phyloP scores from a whole-genome alignment of 2,888 invertebrate genomes.

The Conomelus anceps region DNA sequence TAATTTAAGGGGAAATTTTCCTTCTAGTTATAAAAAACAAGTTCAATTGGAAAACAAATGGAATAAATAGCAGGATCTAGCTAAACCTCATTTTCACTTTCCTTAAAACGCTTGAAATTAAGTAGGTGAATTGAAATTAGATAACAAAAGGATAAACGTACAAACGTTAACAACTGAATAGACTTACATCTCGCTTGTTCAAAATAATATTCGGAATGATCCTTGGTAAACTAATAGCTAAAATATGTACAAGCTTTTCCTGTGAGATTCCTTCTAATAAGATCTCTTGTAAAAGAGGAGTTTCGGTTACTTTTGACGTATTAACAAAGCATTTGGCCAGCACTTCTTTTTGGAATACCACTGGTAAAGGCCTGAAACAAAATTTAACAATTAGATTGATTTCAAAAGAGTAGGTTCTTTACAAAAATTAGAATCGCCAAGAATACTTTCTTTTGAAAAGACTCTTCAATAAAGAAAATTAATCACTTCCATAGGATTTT shows the following conservation, averaged over 20 bases:
- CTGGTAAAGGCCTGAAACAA: slow-evolving; percentile 46
- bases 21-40: too few species aligned
- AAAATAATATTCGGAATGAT: slow-evolving; percentile 62
- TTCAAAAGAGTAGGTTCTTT: too few species aligned
- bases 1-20: too few species aligned
- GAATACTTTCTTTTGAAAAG: too few species aligned
- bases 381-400: background rate
- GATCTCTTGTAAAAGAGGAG: slow-evolving; percentile 34
- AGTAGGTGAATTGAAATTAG: too few species aligned
- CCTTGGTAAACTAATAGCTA: slow-evolving; percentile 51
- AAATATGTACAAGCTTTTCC: slow-evolving; percentile 46
- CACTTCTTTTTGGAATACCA: slow-evolving; percentile 50
- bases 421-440: too few species aligned
- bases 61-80: too few species aligned
- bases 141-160: background rate
- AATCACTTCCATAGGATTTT: too few species aligned
- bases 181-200: slow-evolving; percentile 53
- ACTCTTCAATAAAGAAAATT: too few species aligned
- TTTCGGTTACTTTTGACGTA: slow-evolving; percentile 40
- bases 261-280: slow-evolving; percentile 38
- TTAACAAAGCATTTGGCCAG: slow-evolving; percentile 46
- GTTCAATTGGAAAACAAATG: too few species aligned
- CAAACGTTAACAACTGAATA: background rate
- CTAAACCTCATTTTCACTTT: too few species aligned
- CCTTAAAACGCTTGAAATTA: too few species aligned